phyloP scores from a whole-genome alignment of 2,888 invertebrate species.

The Bellardia pandia region DNA sequence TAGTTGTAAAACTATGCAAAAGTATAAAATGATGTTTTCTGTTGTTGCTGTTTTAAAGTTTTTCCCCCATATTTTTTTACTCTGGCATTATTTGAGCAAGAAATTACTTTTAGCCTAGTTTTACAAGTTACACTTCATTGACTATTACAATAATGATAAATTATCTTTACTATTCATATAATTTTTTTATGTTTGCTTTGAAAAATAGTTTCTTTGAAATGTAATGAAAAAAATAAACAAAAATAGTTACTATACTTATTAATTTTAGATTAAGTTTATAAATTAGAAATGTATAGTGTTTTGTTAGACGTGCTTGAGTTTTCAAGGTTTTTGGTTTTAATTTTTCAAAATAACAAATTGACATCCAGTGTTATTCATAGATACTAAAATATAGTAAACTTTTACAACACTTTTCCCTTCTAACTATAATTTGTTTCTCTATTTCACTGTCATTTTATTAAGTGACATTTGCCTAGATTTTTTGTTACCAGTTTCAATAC shows the following conservation, averaged over 20 bases:
- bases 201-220: conserved; percentile 40
- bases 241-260: conserved; percentile 30
- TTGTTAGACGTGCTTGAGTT: conserved; percentile 32
- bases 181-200: background rate
- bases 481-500: conserved; percentile 32
- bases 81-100: conserved; percentile 43
- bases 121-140: conserved; percentile 71
- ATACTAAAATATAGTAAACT: background rate
- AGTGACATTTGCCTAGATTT: conserved; percentile 70
- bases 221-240: background rate
- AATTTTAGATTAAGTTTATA: conserved; percentile 51
- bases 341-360: conserved; percentile 64
- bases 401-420: conserved; percentile 19
- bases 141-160: conserved; percentile 70
- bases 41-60: conserved; percentile 43
- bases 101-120: conserved; percentile 73
- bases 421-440: conserved; percentile 48
- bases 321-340: conserved; percentile 65
- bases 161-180: conserved; percentile 39
- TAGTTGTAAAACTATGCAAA: conserved; percentile 43
- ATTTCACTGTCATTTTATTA: conserved; percentile 69
- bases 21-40: conserved; percentile 45
- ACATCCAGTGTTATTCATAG: conserved; percentile 35
- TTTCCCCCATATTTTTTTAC: conserved; percentile 16
- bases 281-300: conserved; percentile 36